Evolutionary conservation across 1,140 invertebrate genomes (phyloP), one percentile per base, ranked within the genome.

Genomic region (Rhopalosiphum maidis): DNA sequence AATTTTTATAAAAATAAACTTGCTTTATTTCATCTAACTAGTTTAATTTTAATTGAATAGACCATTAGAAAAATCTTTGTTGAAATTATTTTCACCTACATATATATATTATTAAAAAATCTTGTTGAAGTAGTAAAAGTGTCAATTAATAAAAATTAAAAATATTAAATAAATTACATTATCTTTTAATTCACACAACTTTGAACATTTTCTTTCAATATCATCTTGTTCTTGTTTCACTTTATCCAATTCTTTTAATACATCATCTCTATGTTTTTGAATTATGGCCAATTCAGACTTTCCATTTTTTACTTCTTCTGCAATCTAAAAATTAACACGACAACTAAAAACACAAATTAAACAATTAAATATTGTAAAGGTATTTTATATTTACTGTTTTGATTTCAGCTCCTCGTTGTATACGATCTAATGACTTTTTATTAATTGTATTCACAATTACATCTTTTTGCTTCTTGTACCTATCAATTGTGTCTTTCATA

Each of bases 401-500:
- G 37, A 85, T 30, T 55, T 93, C 91, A 55, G 51, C 7, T 93
- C 15, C 91, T 86, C 91, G 82, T 41, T 93, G 48, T 15, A 55
- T 83, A 46, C 91, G 91, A 30, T 85, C 43, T 43, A 93, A 55
- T 1, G 48, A 43, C 37, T 93, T 93, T 85, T 93, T 30, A 85
- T 93, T 93, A 15, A 93, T 93, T 30, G 82, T 41, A 6, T 55
- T 83, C 30, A 85, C 23, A 86, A 93, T 37, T 3, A n/a, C 22
- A 55, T 93, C 91, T n/a, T 93, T 93, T 93, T 93, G 30, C 83
- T 93, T 93, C 43, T 83, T 83, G 8, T 85, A 55, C 8, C 55
- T 85, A 93, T 93, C 91, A 93, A 93, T 85, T 43, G 41, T 93
- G 18, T 93, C 91, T 55, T 93, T 93, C 82, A 93, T 86, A 54